phyloP scores from a whole-genome alignment of 1,140 invertebrate species.

The Amyelois transitella region DNA sequence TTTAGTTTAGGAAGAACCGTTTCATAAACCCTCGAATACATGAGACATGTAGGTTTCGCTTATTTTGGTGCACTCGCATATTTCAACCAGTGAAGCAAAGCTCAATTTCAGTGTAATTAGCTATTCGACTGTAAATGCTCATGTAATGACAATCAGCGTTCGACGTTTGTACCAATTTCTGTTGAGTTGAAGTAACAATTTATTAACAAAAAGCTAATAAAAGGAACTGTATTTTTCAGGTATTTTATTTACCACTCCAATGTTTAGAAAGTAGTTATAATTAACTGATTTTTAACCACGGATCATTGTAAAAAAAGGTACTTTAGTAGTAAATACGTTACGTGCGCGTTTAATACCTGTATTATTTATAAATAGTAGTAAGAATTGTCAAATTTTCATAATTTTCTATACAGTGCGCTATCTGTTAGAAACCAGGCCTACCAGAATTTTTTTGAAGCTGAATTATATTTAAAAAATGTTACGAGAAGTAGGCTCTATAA shows the following conservation, averaged over 20 bases:
- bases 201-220: slow-evolving; percentile 70
- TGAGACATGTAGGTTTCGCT: not conserved
- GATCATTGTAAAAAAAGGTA: no score
- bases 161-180: slow-evolving; percentile 57
- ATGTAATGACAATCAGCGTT: slow-evolving; percentile 23
- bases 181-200: slow-evolving; percentile 54
- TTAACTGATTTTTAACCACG: not conserved
- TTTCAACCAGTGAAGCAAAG: slow-evolving; percentile 34
- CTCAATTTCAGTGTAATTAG: slow-evolving; percentile 34
- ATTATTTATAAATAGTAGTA: no score
- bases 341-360: no score
- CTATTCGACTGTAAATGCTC: slow-evolving; percentile 12
- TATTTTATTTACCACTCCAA: slow-evolving; percentile 19
- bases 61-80: not conserved
- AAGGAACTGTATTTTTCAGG: slow-evolving; percentile 31
- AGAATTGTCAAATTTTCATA: no score
- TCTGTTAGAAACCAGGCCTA: no score
- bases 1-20: not conserved
- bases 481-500: no score
- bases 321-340: no score
- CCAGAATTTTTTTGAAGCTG: no score
- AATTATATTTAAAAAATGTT: no score
- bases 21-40: not conserved
- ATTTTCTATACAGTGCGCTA: no score
- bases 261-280: not conserved